Conservation (phyloP, 1,140 invertebrate genomes). For the Lithobius niger region DNA sequence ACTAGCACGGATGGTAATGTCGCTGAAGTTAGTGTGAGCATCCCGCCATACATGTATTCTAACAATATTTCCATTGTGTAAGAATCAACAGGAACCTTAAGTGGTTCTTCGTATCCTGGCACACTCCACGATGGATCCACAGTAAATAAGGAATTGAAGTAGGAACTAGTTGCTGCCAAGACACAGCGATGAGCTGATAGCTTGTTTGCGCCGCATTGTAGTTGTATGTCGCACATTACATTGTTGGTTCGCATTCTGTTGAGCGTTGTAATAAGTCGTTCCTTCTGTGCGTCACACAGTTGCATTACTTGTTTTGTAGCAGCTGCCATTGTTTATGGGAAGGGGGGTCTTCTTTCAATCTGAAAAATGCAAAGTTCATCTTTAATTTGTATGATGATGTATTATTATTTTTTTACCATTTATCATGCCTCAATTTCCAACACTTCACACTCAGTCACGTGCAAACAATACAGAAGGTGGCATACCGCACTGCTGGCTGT, state of each 20-base stretch:
- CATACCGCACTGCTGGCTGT: too few relatives aligned
- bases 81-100: background rate
- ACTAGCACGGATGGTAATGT: background rate
- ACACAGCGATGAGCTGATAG: conserved; percentile 5
- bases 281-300: too few relatives aligned
- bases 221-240: background rate
- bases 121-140: background rate
- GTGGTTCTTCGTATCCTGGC: background rate
- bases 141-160: background rate
- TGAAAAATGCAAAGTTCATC: too few relatives aligned
- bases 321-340: too few relatives aligned
- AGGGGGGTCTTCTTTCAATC: too few relatives aligned
- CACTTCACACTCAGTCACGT: too few relatives aligned
- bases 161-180: conserved; percentile 1
- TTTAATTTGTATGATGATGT: too few relatives aligned
- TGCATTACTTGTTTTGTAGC: too few relatives aligned
- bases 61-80: background rate
- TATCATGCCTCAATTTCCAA: too few relatives aligned
- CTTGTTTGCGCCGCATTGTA: background rate
- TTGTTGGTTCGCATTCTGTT: background rate
- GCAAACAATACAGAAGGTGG: too few relatives aligned
- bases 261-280: background rate
- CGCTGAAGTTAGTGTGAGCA: background rate
- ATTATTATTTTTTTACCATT: too few relatives aligned
- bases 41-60: background rate